These are phyloP conservation scores for Typhlomys cinereus DNA, from an alignment of 2,113 vertebrate genomes.

Conservation along the genomic window DNA sequence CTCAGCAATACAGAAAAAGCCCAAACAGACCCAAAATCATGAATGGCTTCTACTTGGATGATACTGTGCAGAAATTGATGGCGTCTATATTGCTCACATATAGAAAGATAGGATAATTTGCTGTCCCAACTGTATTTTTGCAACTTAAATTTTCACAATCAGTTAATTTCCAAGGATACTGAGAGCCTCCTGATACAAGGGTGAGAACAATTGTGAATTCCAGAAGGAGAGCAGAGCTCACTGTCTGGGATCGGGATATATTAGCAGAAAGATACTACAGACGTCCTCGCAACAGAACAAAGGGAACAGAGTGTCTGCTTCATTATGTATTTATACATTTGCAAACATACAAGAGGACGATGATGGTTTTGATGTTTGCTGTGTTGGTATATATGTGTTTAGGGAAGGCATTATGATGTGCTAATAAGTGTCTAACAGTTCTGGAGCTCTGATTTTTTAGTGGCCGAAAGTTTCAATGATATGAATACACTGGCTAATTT, in stretches of 20 bases:
- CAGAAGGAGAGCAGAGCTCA: neutral
- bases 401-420: neutral
- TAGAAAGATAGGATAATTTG: neutral
- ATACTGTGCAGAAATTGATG: neutral
- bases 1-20: neutral
- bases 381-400: neutral
- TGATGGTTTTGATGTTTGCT: neutral
- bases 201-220: constrained; percentile 46
- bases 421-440: neutral
- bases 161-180: constrained; percentile 1
- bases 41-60: neutral
- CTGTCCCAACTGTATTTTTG: neutral
- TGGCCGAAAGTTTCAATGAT: neutral
- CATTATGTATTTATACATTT: neutral
- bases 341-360: neutral
- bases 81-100: neutral
- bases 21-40: neutral
- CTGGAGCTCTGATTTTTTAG: neutral
- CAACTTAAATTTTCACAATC: constrained; percentile 25
- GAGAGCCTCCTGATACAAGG: neutral
- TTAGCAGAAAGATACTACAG: constrained; percentile 17
- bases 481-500: neutral
- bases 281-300: neutral
- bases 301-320: neutral
- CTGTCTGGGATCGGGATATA: neutral